phyloP scores from a whole-genome alignment of 2,797 vertebrate species.

The Lithobates pipiens region DNA sequence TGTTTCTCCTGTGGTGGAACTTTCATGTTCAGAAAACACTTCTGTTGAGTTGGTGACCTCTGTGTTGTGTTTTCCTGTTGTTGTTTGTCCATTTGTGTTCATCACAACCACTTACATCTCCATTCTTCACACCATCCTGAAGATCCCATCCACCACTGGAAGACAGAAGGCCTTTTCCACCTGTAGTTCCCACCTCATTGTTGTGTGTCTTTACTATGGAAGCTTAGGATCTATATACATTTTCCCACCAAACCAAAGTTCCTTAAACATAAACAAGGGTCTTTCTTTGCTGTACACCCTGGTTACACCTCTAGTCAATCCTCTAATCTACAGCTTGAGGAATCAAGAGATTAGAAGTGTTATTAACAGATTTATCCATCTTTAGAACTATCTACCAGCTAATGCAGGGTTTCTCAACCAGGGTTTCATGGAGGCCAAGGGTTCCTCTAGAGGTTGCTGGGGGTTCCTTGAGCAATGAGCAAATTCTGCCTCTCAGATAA shows the following conservation, averaged over 20 bases:
- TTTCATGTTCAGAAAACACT: slow-evolving; percentile 5
- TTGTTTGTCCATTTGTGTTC: slow-evolving; percentile 19
- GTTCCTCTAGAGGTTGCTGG: too few species aligned
- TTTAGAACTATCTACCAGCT: too few species aligned
- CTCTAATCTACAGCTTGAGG: slow-evolving; percentile 42
- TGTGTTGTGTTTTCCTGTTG: not conserved
- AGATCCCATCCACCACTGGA: slow-evolving; percentile 10
- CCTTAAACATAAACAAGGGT: slow-evolving; percentile 10
- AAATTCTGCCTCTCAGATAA: too few species aligned
- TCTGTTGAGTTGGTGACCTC: not conserved
- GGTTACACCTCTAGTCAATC: slow-evolving; percentile 43
- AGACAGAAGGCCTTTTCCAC: slow-evolving; percentile 42
- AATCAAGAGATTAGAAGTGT: slow-evolving; percentile 17
- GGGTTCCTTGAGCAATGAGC: too few species aligned
- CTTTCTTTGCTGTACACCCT: slow-evolving; percentile 33
- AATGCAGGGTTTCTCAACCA: too few species aligned
- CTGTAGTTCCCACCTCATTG: slow-evolving; percentile 40
- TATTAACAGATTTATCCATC: not conserved
- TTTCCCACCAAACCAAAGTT: slow-evolving; percentile 20
- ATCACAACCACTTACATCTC: slow-evolving; percentile 20
- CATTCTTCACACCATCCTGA: slow-evolving; percentile 11
- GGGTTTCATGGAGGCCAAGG: too few species aligned
- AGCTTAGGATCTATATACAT: slow-evolving; percentile 7
- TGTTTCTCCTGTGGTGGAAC: slow-evolving; percentile 3
- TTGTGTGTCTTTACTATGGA: slow-evolving; percentile 37